A percentile compares a stretch with the other conserved stretches of the same genome.
Evolutionary conservation across 37 sponge, comb jelly and placozoan genomes (phyloP).

Genomic region (Oopsacas minuta): DNA sequence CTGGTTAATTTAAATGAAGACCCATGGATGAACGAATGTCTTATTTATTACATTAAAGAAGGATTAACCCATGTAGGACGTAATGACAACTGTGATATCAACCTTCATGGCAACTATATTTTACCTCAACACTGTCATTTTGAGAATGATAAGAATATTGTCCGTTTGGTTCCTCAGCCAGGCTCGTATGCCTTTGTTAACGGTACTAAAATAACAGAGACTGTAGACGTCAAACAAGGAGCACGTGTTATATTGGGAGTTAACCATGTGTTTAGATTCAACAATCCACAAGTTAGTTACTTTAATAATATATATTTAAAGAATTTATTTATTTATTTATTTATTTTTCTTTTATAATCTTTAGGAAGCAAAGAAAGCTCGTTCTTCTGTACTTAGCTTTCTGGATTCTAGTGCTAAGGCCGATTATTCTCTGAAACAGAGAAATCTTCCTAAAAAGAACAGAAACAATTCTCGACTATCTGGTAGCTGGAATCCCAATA

Average conservation of each 20-base stretch:
- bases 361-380: not conserved
- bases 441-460: not conserved
- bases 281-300: conserved; percentile 55
- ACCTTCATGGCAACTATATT: conserved; percentile 68
- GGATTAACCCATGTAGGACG: conserved; percentile 55
- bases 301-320: not conserved
- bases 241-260: conserved; percentile 73
- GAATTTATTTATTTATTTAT: not conserved
- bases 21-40: conserved; percentile 89
- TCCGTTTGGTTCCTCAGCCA: conserved; percentile 19
- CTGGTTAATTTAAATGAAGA: conserved; percentile 90
- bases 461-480: not conserved
- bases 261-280: conserved; percentile 84
- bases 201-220: conserved; percentile 38
- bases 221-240: conserved; percentile 50
- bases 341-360: not conserved
- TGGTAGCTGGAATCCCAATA: conserved; percentile 6
- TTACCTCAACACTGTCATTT: conserved; percentile 71
- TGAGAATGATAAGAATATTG: conserved; percentile 24
- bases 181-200: conserved; percentile 57
- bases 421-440: not conserved
- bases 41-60: conserved; percentile 91
- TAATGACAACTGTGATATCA: conserved; percentile 52
- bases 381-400: not conserved
- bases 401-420: not conserved